phyloP scores from a whole-genome alignment of 2,113 vertebrate species.

The Marmota flaviventris region DNA sequence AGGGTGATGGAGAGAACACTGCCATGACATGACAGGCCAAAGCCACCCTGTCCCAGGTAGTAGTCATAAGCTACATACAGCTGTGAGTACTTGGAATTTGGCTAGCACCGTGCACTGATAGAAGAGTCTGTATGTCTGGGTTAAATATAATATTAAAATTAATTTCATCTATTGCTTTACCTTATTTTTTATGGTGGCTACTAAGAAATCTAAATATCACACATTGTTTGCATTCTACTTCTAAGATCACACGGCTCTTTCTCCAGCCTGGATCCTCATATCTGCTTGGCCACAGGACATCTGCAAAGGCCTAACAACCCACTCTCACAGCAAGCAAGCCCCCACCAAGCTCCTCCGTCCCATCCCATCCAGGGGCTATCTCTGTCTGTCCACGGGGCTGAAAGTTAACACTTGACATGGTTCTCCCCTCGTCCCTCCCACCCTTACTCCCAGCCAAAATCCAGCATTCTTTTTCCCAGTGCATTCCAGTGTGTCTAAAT shows the following conservation, averaged over 20 bases:
- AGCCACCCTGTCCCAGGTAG: neutral
- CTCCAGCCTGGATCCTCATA: fast-evolving
- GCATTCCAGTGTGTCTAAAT: neutral
- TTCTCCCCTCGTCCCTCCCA: neutral
- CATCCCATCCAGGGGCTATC: fast-evolving
- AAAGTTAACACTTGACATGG: fast-evolving
- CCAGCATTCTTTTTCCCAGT: neutral
- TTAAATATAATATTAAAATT: neutral
- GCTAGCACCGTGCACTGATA: neutral
- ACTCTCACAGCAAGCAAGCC: neutral
- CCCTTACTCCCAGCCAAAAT: neutral
- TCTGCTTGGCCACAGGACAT: fast-evolving
- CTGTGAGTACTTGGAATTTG: neutral
- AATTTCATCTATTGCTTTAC: neutral
- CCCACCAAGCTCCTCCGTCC: fast-evolving
- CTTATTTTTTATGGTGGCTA: neutral
- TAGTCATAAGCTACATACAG: neutral
- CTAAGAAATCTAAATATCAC: neutral
- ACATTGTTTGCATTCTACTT: neutral
- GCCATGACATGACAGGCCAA: fast-evolving
- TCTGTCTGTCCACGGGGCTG: fast-evolving
- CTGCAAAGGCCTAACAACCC: neutral
- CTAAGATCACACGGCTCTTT: fast-evolving
- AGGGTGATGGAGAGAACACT: neutral
- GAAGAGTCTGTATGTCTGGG: neutral